A percentile compares a stretch with the other conserved stretches of the same genome.
phyloP scores from a whole-genome alignment of 2,113 vertebrate genomes.

The Guaruba guarouba region DNA sequence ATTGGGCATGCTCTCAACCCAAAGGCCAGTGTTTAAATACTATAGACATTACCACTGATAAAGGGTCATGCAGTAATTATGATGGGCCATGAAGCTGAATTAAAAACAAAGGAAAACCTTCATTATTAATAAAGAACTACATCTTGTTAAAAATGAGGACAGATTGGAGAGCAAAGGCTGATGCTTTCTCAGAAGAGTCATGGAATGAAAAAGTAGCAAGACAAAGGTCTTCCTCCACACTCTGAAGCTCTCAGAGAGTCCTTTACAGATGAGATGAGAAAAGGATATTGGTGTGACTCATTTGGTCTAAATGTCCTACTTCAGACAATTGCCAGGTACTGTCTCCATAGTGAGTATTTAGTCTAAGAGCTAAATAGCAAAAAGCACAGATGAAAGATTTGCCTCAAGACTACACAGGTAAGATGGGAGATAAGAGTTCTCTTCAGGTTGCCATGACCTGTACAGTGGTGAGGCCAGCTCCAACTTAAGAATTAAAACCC shows the following conservation, averaged over 20 bases:
- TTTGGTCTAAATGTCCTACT: conserved; percentile 20
- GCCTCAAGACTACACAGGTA: neutral
- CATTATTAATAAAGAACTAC: conserved; percentile 18
- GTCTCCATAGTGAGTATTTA: conserved; percentile 16
- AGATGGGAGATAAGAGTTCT: neutral
- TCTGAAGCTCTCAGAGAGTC: neutral
- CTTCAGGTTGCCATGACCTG: neutral
- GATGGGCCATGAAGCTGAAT: neutral
- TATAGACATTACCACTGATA: neutral
- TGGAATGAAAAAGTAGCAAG: neutral
- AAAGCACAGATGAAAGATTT: neutral
- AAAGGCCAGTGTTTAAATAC: neutral
- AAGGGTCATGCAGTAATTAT: neutral
- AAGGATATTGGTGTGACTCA: neutral
- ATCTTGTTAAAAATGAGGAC: neutral
- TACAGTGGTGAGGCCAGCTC: neutral
- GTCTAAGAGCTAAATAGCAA: neutral
- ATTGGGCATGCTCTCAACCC: neutral
- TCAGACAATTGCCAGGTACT: conserved; percentile 7
- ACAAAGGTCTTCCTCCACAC: neutral
- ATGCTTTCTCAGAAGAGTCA: conserved; percentile 6
- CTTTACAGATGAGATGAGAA: conserved; percentile 4
- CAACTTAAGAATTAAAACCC: neutral
- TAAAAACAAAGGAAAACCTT: neutral
- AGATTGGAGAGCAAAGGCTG: neutral